Evolutionary conservation across 2,797 vertebrate genomes (phyloP).

Genomic region (Enteromius argenteus): DNA sequence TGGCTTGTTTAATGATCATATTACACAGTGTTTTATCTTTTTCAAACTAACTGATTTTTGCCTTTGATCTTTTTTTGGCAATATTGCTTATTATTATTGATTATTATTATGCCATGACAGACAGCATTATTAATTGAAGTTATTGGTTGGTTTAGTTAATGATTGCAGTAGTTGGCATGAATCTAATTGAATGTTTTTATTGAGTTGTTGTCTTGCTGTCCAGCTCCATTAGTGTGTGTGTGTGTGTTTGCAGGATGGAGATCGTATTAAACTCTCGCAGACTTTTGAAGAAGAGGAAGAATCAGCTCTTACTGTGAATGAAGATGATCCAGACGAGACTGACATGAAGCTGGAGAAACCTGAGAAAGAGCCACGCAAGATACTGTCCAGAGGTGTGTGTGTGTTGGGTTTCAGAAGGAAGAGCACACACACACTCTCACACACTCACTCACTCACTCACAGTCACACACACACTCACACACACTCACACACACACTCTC

Average conservation of each 20-base stretch:
- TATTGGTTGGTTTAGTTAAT: not conserved
- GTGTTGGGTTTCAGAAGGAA: not conserved
- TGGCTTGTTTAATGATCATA: not conserved
- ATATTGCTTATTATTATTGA: too few relatives aligned
- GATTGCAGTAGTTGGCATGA: not conserved
- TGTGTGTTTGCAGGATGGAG: slow-evolving; percentile 78
- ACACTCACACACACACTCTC: too few relatives aligned
- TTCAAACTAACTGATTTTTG: too few relatives aligned
- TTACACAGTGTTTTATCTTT: too few relatives aligned
- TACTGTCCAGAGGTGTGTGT: slow-evolving; percentile 88
- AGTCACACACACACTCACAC: too few relatives aligned
- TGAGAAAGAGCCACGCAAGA: slow-evolving; percentile 86
- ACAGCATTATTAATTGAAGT: not conserved
- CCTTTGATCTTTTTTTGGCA: not conserved
- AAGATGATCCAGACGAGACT: slow-evolving; percentile 80
- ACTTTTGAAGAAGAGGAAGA: slow-evolving; percentile 85
- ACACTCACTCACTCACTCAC: too few relatives aligned
- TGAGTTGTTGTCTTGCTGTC: not conserved
- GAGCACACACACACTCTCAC: too few relatives aligned
- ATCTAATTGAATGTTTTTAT: not conserved
- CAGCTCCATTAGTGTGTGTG: not conserved
- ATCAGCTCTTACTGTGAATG: slow-evolving; percentile 79
- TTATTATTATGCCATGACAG: not conserved
- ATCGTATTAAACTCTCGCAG: slow-evolving; percentile 85
- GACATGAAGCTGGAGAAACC: slow-evolving; percentile 68